Base-by-base conservation (phyloP, 2,888 invertebrate species). In the Hirtodrosophila cameraria region DNA sequence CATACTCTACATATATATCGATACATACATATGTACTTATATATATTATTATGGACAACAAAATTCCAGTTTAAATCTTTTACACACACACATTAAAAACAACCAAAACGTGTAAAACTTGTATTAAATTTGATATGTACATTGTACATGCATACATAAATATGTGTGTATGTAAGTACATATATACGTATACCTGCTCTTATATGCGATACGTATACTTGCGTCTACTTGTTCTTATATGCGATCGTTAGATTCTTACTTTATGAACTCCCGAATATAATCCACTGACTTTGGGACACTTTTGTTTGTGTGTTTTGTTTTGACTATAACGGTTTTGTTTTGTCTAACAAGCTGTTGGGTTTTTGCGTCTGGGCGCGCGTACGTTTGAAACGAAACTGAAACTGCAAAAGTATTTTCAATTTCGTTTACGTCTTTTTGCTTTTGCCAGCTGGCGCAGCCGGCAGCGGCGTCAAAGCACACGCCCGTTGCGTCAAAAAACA, bases 361-460 rank as follows among this genome's bases (percentile, higher is more conserved):
- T 53, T 54, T 48, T 67, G 66, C 76, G 88, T 74, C 75, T 79
- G 79, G 65, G 64, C 82, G 76, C 86, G 83, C 83, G 81, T 73
- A 88, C 82, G 88, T 84, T 85, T 68, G 62, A 85, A 84, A 86
- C 71, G 75, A 87, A 85, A 89, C 89, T 89, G 80, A 89, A 88
- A 81, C 76, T 71, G 58, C 75, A 72, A 72, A 78, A 76, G 59
- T 60, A 53, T 77, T 75, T 77, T 78, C 67, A 49, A 60, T 63
- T 61, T 65, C 62, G 65, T 73, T 70, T 66, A 59, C 55, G 64
- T 41, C 48, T 70, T 75, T n/a, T 62, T 38, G 41, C 50, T 64
- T 36, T 45, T 54, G 59, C 60, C 48, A 68, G 69, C 64, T 57
- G 57, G 46, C 48, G 33, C 13, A 12, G 61, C 30, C 16, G 39